Evolutionary conservation across 2,113 vertebrate genomes (phyloP), one percentile per base, ranked within the genome.

Genomic region (Lepus americanus): DNA sequence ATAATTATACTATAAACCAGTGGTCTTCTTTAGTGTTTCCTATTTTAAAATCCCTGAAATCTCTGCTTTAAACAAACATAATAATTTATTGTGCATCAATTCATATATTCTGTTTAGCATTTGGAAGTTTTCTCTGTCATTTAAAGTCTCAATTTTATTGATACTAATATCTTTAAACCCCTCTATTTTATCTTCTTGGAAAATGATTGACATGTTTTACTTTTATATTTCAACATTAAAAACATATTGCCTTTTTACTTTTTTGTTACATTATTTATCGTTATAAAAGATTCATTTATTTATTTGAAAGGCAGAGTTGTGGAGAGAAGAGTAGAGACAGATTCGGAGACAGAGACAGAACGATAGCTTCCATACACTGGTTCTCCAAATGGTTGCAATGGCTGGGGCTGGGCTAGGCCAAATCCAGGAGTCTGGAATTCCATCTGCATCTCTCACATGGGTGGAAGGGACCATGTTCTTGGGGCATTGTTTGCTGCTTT

Each of bases 21-120:
- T 89, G 31, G 8, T 12, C 6, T 90, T 87, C 6, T 83, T 82
- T 76, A 91, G 25, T 87, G 49, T 73, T 92, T 94, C 69, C 16
- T 5, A 27, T 44, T 55, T 90, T 92, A 85, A 23, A 92, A 87
- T 64, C 78, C 12, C 14, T 16, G 85, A 76, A 73, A 77, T 59
- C 13, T 59, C n/a, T 80, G 14, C 84, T 76, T 87, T 82, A 92
- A 86, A 78, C 19, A 66, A 76, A 6, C 19, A 22, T 74, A 80
- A 84, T 67, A 67, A 78, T 9, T 72, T 77, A 78, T 13, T 64
- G 3, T 87, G 36, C 29, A 19, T 36, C 9, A 36, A 13, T 73
- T 77, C 5, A 14, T 25, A 9, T 83, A 10, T 74, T 86, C 59
- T 87, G 8, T 80, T 53, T 79, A 70, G 3, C 3, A 63, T 82